Conservation (phyloP, 2,113 vertebrate genomes). For the Nycticebus coucang region DNA sequence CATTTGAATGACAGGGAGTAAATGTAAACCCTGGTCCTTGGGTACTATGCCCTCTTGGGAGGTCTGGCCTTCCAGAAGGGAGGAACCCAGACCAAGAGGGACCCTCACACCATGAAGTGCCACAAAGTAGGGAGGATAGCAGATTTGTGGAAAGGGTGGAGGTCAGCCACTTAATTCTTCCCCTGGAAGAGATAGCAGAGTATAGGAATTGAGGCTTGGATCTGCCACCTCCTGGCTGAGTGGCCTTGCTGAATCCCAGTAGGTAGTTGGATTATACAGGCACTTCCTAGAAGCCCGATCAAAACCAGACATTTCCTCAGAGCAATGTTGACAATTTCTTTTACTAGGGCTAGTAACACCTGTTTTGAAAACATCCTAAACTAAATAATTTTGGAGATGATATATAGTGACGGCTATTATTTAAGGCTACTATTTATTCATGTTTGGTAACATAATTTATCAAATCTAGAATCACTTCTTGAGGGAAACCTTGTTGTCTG, state of each 20-base stretch:
- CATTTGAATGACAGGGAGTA: background rate
- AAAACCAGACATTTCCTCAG: background rate
- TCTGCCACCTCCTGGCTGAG: background rate
- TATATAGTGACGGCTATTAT: background rate
- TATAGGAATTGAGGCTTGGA: background rate
- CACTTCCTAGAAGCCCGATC: background rate
- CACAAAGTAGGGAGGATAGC: background rate
- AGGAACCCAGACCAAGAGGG: background rate
- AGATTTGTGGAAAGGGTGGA: background rate
- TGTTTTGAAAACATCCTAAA: background rate
- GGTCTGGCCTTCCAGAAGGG: background rate
- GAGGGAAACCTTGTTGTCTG: background rate
- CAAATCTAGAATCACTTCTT: background rate
- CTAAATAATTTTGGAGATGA: constrained; percentile 14
- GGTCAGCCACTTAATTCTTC: background rate
- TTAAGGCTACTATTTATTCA: background rate
- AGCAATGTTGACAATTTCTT: background rate
- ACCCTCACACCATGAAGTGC: background rate
- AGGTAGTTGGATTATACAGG: background rate
- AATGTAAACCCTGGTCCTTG: background rate
- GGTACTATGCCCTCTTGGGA: background rate
- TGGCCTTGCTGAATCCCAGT: background rate
- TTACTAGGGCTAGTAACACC: background rate
- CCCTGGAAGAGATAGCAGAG: background rate
- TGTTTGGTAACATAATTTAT: background rate